Evolutionary conservation across 1,140 invertebrate genomes (phyloP), one percentile per base, ranked within the genome.

Genomic region (Trachelipus rathkii): DNA sequence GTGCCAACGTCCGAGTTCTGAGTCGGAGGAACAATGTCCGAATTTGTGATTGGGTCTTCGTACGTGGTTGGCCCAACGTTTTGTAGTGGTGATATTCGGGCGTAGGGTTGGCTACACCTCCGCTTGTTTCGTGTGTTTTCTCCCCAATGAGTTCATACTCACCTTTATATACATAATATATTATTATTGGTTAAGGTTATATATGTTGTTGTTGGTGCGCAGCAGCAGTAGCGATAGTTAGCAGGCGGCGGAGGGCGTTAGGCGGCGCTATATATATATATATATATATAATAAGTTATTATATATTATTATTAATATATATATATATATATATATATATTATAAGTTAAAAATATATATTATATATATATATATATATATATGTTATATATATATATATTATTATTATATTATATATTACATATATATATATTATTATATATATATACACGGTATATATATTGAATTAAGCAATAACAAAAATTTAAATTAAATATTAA

Each of bases 201-300:
- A n/a, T n/a, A n/a, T n/a, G n/a, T n/a, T n/a, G n/a, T n/a, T n/a
- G n/a, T n/a, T n/a, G n/a, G n/a, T n/a, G n/a, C n/a, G n/a, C n/a
- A n/a, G n/a, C n/a, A n/a, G n/a, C n/a, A n/a, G n/a, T n/a, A n/a
- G n/a, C n/a, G n/a, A n/a, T n/a, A n/a, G n/a, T n/a, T n/a, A n/a
- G n/a, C n/a, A n/a, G n/a, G n/a, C n/a, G n/a, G n/a, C n/a, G n/a
- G n/a, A n/a, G n/a, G n/a, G n/a, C n/a, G n/a, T n/a, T n/a, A n/a
- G n/a, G n/a, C n/a, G n/a, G n/a, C n/a, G n/a, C 2, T 69, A 73
- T 73, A 73, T 46, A 50, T 73, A 50, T 73, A 67, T 73, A 73
- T 60, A 46, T 11, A 73, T n/a, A 50, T 73, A 73, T 69, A 53
- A n/a, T n/a, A n/a, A n/a, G 44, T 74, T 43, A 43, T 10, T 70